Percentiles rank a stretch among this genome's conserved stretches.
Evolutionary conservation across 2,797 vertebrate species (phyloP).

Genomic region (Muraenolepis orangiensis): DNA sequence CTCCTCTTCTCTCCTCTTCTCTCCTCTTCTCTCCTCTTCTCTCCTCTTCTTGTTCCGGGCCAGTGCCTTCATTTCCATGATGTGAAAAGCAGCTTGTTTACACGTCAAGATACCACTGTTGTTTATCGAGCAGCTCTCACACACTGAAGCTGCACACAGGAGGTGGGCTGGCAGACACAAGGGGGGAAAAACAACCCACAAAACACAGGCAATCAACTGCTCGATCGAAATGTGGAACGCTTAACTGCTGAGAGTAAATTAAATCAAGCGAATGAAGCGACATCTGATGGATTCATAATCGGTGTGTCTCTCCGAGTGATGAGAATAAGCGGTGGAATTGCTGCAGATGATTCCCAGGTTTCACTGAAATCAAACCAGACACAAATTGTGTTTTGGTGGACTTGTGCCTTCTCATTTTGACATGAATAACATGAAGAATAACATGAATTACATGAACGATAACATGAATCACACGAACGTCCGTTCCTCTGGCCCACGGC

Average conservation of each 20-base stretch:
- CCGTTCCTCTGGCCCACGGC: slow-evolving; percentile 3
- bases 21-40: too few species aligned
- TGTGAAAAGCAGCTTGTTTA: slow-evolving; percentile 39
- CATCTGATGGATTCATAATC: slow-evolving; percentile 53
- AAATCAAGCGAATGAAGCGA: slow-evolving; percentile 52
- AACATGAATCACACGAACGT: slow-evolving; percentile 21
- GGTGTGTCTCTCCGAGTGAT: slow-evolving; percentile 53
- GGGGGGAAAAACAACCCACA: slow-evolving; percentile 10
- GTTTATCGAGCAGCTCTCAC: slow-evolving; percentile 14
- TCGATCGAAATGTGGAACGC: slow-evolving; percentile 30
- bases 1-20: too few species aligned
- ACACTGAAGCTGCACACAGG: slow-evolving; percentile 28
- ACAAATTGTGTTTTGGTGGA: slow-evolving; percentile 36
- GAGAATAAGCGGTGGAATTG: slow-evolving; percentile 52
- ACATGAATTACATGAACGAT: slow-evolving; percentile 37
- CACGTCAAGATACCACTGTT: slow-evolving; percentile 25
- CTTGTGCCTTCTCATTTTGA: slow-evolving; percentile 45
- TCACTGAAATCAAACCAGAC: slow-evolving; percentile 51
- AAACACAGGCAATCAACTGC: slow-evolving; percentile 44
- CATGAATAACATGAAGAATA: slow-evolving; percentile 40
- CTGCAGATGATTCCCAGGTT: slow-evolving; percentile 47
- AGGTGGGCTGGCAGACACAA: slow-evolving; percentile 24
- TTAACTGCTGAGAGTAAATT: slow-evolving; percentile 7
- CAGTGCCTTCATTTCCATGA: slow-evolving; percentile 13
- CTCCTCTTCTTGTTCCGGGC: slow-evolving; percentile 21